These are phyloP conservation scores for Cynocephalus volans DNA, from an alignment of 2,113 vertebrate species.

Conservation along the genomic window DNA sequence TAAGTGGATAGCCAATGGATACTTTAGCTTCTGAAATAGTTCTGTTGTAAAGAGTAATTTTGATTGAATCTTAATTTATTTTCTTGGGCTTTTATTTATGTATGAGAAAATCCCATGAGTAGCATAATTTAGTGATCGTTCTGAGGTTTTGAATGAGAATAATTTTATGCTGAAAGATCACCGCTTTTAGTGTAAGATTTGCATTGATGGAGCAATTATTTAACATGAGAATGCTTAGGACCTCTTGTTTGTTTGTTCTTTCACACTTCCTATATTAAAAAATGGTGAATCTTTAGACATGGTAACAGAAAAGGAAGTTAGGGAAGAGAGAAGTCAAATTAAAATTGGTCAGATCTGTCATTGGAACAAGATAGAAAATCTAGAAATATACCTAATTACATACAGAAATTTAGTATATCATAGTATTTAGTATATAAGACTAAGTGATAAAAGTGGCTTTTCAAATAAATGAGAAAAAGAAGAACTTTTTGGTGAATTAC, in stretches of 20 bases:
- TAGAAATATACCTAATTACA: not conserved
- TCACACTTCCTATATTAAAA: not conserved
- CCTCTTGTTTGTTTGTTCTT: not conserved
- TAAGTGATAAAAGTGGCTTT: not conserved
- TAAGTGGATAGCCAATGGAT: not conserved
- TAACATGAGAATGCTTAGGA: not conserved
- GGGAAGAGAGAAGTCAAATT: constrained; percentile 6
- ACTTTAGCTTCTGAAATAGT: constrained; percentile 15
- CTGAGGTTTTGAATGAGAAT: not conserved
- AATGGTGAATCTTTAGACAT: not conserved
- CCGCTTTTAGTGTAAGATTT: constrained; percentile 5
- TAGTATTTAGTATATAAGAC: not conserved
- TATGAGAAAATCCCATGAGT: not conserved
- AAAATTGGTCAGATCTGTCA: not conserved
- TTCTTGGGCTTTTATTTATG: not conserved
- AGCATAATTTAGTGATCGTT: not conserved
- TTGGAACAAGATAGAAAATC: not conserved
- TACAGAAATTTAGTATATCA: not conserved
- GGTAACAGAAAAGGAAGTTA: not conserved
- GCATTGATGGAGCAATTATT: not conserved
- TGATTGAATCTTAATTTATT: constrained; percentile 40
- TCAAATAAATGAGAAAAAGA: not conserved
- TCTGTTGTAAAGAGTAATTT: constrained; percentile 36
- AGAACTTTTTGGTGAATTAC: not conserved
- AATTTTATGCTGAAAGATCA: not conserved